A percentile compares a stretch with the other conserved stretches of the same genome.
Conservation (phyloP, 2,113 vertebrate genomes). For the Hippocampus comes region DNA sequence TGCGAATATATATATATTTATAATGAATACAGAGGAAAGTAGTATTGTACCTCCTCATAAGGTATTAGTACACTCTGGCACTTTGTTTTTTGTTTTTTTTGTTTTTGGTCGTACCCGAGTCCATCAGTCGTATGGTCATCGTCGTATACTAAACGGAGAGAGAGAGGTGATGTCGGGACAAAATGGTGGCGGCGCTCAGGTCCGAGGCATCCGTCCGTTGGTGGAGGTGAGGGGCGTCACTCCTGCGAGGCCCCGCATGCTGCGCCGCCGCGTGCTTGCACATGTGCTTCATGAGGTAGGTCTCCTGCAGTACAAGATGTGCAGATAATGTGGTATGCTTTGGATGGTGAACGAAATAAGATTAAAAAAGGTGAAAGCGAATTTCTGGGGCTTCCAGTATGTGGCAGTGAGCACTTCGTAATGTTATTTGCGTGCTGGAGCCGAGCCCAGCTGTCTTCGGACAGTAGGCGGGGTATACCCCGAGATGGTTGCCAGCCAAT, state of each 20-base stretch:
- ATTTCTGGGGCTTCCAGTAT: background rate
- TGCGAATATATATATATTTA: conserved; percentile 1
- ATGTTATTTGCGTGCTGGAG: too few relatives aligned
- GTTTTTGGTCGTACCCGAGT: conserved; percentile 29
- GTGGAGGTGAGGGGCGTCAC: conserved; percentile 86
- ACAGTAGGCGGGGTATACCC: too few relatives aligned
- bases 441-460: too few relatives aligned
- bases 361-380: background rate
- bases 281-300: conserved; percentile 98
- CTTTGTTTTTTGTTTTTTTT: conserved; percentile 25
- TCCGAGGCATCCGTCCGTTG: conserved; percentile 90
- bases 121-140: conserved; percentile 7
- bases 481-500: too few relatives aligned
- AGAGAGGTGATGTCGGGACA: background rate
- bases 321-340: background rate
- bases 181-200: conserved; percentile 68
- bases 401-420: background rate
- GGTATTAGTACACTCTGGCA: conserved; percentile 54
- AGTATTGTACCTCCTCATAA: conserved; percentile 48
- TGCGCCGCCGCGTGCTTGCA: conserved; percentile 94
- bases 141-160: background rate
- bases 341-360: background rate
- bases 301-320: conserved; percentile 76
- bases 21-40: conserved; percentile 26
- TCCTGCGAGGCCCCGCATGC: conserved; percentile 85